Evolutionary conservation across 1,140 invertebrate species (phyloP), one percentile per base, ranked within the genome.

Genomic region (Euglossa dilemma): DNA sequence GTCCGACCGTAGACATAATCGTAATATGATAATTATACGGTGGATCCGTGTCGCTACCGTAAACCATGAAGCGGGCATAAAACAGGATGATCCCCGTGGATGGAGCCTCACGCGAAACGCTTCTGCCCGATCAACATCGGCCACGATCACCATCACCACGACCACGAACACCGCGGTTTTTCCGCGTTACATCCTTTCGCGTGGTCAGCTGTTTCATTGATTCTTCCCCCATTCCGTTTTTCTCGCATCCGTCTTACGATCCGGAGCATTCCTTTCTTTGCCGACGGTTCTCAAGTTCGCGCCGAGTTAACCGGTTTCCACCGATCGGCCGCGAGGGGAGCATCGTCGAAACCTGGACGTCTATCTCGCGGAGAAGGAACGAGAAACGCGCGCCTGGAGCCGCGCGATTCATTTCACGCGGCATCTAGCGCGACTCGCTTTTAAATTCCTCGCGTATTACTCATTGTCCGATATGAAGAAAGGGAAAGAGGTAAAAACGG

Each of bases 1-100:
- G 80, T 77, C 63, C 72, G 80, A 63, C 80, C 80, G 80, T 90
- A 88, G 91, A 84, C 77, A 78, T 90, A 91, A 90, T 91, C 84
- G 86, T 90, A 91, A 91, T 91, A 91, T 86, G 89, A 90, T 91
- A 89, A 91, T 91, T 91, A 87, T 87, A 88, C 80, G 66, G 77
- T 76, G 70, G 52, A 59, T 87, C 78, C 66, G 67, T 71, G 50
- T 59, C 63, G 47, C 66, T 81, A 63, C 57, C 75, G 36, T 85
- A 73, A 77, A 85, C 50, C 52, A 45, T 28, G 25, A 59, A 77
- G 56, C 36, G 43, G 43, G 61, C 56, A 83, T 86, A 86, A 86
- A 86, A 52, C 47, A 69, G 50, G 47, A 59, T 54, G 54, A 63
- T 25, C 5, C 14, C 36, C 1, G 28, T 8, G 11, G 6, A 20